phyloP scores from a whole-genome alignment of 2,888 invertebrate species.

The Melanchra persicariae region DNA sequence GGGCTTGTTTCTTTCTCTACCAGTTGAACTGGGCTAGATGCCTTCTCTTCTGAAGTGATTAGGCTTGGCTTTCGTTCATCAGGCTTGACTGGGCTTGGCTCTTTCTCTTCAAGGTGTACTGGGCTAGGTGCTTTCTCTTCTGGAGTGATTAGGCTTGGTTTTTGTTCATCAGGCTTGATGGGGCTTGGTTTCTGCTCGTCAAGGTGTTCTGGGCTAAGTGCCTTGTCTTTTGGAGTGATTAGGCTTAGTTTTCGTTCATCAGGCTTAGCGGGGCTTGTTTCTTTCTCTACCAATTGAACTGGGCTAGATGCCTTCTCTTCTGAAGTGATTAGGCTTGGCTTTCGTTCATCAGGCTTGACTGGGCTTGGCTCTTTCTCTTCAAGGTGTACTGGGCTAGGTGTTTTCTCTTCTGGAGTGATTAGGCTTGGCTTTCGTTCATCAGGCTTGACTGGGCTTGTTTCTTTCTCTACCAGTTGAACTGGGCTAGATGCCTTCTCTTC shows the following conservation, averaged over 20 bases:
- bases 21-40: not conserved
- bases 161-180: not conserved
- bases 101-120: not conserved
- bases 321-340: not conserved
- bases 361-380: not conserved
- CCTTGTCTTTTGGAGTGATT: not conserved
- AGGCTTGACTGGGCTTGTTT: accelerated
- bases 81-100: not conserved
- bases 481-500: constrained; percentile 14
- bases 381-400: not conserved
- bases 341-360: not conserved
- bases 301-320: constrained; percentile 48
- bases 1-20: not conserved
- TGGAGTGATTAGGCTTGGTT: not conserved
- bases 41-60: not conserved
- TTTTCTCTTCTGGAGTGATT: constrained; percentile 24
- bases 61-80: no score
- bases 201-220: not conserved
- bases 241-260: constrained; percentile 23
- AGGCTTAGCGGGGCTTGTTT: not conserved
- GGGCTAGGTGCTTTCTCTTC: not conserved
- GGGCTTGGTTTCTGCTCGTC: constrained; percentile 30
- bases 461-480: not conserved
- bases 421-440: not conserved
- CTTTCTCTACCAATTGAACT: not conserved